Percentiles rank a stretch among this genome's conserved stretches.
Conservation (phyloP, 2,113 vertebrate genomes). For the Campylorhamphus procurvoides region DNA sequence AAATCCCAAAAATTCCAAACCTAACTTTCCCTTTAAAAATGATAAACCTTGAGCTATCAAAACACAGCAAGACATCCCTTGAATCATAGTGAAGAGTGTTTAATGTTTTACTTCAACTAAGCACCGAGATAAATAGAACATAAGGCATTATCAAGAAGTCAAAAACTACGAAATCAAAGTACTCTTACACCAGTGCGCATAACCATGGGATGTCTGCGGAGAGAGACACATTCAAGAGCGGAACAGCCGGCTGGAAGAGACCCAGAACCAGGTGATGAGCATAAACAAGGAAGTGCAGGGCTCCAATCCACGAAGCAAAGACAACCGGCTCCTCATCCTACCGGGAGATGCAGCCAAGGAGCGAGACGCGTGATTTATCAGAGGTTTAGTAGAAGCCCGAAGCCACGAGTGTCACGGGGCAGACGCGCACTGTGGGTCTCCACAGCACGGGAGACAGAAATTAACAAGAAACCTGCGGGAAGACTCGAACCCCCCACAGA, state of each 20-base stretch:
- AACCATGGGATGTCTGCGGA: background rate
- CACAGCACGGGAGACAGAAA: background rate
- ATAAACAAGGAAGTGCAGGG: background rate
- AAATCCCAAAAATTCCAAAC: background rate
- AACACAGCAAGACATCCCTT: background rate
- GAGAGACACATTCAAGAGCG: background rate
- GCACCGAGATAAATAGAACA: background rate
- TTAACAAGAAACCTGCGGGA: background rate
- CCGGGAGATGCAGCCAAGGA: background rate
- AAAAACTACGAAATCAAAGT: background rate
- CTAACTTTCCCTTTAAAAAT: background rate
- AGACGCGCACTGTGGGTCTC: fast-evolving
- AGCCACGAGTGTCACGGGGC: fast-evolving
- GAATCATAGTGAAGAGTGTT: fast-evolving
- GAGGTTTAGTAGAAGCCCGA: background rate
- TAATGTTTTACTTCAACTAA: background rate
- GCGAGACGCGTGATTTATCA: fast-evolving
- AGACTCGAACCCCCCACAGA: background rate
- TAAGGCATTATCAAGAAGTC: background rate
- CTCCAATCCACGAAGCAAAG: background rate
- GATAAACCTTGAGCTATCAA: background rate
- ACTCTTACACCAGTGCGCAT: background rate
- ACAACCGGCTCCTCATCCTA: background rate
- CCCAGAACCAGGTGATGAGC: fast-evolving
- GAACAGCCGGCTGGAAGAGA: background rate